Evolutionary conservation across 2,888 invertebrate genomes (phyloP), one percentile per base, ranked within the genome.

Genomic region (Ischnus inquisitorius): DNA sequence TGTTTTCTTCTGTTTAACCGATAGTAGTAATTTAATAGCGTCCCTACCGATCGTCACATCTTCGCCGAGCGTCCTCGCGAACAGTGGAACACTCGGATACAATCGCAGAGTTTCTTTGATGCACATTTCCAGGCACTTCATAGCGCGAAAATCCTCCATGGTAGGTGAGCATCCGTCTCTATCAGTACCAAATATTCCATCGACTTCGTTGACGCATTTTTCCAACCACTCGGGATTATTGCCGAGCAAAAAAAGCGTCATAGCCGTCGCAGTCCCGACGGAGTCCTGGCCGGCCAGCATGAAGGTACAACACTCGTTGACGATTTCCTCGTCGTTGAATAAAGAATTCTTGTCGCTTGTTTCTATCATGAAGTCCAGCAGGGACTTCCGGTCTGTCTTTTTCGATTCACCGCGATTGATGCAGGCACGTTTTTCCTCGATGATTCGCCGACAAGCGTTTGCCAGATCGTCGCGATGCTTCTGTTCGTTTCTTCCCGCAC

Each of bases 211-310:
- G 28, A 87, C 54, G 51, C 91, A 92, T 78, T 85, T 89, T 2
- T 89, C 88, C 86, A 95, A 95, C 64, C 94, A 93, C 0, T 94
- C 94, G 0, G 92, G 91, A 89, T 96, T 93, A 88, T 94, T 95
- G 0, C 95, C 95, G 1, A 96, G 88, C 67, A 94, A 92, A 86
- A 95, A 95, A 19, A 95, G 90, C n/a, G 94, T 94, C 85, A 95
- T 95, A 0, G 95, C 95, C 0, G 94, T 91, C 0, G 95, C 95
- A 0, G 95, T 94, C 0, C 95, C 95, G 1, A 95, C 95, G 0
- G 95, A 95, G 87, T 96, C 96, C 89, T 96, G 95, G 0, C 96
- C 96, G 8, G 96, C 96, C 51, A 96, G 89, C 95, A 96, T 95
- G 87, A 96, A 95, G 0, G 96, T 96, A 83, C 95, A 95, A 2